Conservation (phyloP, 2,888 invertebrate species). For the Eledona agricola region DNA sequence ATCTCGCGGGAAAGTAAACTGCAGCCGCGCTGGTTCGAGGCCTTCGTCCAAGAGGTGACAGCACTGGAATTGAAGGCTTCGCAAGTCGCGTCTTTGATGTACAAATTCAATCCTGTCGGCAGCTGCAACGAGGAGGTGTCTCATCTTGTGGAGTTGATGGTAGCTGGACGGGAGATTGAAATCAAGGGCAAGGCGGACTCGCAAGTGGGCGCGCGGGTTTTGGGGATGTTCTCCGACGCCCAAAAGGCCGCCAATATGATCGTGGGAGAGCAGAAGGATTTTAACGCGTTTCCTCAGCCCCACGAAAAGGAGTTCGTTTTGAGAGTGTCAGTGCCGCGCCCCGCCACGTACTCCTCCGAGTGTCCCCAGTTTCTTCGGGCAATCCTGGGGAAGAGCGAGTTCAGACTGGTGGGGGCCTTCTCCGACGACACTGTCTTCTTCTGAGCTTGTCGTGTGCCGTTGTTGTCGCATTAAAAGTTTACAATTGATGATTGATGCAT, state of each 20-base stretch:
- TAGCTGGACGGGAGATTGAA: slow-evolving; percentile 68
- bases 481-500: slow-evolving; percentile 13
- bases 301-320: slow-evolving; percentile 73
- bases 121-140: slow-evolving; percentile 57
- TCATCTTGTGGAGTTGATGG: slow-evolving; percentile 63
- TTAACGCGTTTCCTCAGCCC: slow-evolving; percentile 65
- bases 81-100: slow-evolving; percentile 66
- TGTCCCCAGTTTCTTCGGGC: slow-evolving; percentile 76
- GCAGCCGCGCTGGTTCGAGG: slow-evolving; percentile 55
- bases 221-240: slow-evolving; percentile 68
- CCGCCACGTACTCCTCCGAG: slow-evolving; percentile 68
- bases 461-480: slow-evolving; percentile 2
- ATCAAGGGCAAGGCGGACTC: slow-evolving; percentile 66
- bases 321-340: slow-evolving; percentile 68
- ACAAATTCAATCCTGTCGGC: slow-evolving; percentile 64
- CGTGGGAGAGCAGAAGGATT: slow-evolving; percentile 41
- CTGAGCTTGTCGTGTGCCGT: slow-evolving; percentile 48
- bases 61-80: slow-evolving; percentile 65
- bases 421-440: slow-evolving; percentile 78
- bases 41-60: slow-evolving; percentile 65
- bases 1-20: slow-evolving; percentile 57
- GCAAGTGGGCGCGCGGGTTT: slow-evolving; percentile 66
- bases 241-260: slow-evolving; percentile 64
- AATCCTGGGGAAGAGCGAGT: slow-evolving; percentile 72
- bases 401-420: slow-evolving; percentile 81